These are phyloP conservation scores for Sclerurus mexicanus DNA, from an alignment of 2,113 vertebrate genomes.

Conservation along the genomic window DNA sequence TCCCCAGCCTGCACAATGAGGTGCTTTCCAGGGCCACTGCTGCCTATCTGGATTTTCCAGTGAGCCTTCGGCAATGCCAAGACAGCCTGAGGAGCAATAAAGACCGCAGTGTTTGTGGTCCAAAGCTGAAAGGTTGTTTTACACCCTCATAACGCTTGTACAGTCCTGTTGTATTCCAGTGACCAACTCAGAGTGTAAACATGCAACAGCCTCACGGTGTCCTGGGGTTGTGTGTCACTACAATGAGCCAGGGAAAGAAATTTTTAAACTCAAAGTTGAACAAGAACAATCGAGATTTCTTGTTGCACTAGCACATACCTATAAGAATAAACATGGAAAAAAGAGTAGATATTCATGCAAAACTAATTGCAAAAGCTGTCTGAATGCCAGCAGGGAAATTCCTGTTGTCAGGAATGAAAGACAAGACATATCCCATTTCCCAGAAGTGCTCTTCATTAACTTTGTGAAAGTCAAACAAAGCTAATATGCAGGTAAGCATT, in stretches of 20 bases:
- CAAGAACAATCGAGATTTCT: background rate
- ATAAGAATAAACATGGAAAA: background rate
- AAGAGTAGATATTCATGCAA: background rate
- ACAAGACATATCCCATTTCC: background rate
- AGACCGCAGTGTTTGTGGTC: background rate
- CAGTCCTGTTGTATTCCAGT: background rate
- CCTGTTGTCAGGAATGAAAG: background rate
- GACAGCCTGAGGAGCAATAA: background rate
- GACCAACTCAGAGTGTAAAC: background rate
- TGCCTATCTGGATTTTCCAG: background rate
- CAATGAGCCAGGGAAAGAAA: background rate
- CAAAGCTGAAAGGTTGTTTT: background rate
- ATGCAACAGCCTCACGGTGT: background rate
- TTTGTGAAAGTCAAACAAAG: slow-evolving; percentile 22
- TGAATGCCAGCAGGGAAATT: slow-evolving; percentile 36
- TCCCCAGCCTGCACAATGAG: background rate
- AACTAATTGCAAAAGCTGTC: background rate
- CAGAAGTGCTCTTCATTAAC: slow-evolving; percentile 33
- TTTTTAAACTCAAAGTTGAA: background rate
- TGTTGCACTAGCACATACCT: background rate
- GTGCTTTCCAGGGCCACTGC: background rate
- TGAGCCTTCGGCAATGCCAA: background rate
- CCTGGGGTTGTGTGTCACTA: background rate
- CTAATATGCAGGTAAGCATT: background rate
- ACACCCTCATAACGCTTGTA: background rate